Base-by-base conservation (phyloP, 2,113 vertebrate species). In the Rhineura floridana region DNA sequence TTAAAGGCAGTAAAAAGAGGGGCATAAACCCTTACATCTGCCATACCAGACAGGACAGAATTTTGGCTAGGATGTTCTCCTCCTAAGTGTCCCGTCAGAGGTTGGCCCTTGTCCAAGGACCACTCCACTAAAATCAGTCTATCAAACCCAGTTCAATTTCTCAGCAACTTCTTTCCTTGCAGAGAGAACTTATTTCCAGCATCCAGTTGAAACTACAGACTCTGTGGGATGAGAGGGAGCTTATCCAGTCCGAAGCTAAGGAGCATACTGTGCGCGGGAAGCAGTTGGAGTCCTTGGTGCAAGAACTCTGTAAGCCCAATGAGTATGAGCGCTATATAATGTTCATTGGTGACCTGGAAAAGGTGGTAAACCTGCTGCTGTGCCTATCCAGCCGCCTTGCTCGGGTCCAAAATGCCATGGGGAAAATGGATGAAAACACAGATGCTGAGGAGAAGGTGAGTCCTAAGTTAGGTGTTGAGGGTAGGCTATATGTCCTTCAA, bases 331-430 rank as follows among this genome's bases (percentile, higher is more conserved):
- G 98, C 30, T 99, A 98, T 96, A 44, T 87, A 83, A 96, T 97
- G 88, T 99, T 99, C 95, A 96, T 99, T 0, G 98, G 96, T 0
- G 98, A 99, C 95, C 93, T 99, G 93, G 98, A 99, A 96, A 97
- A 98, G 8, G 99, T 99, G 25, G 95, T 99, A 67, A 98, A 94
- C 93, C 97, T 99, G 89, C 87, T 99, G 91, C 95, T 99, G 79
- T 98, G 98, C 83, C 92, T 99, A 63, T 98, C 98, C 17, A 97
- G 97, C 73, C 98, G 98, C 65, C 97, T 99, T 0, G 97, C 97
- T 90, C 96, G 99, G 0, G 98, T 99, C 3, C 97, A 97, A 89
- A 97, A 97, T 0, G 98, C 99, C 75, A 94, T 99, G 91, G 97
- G 96, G 92, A 97, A 95, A 30, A 90, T 95, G 0, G 96, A 97